Base-by-base conservation (phyloP, 2,888 invertebrate species). In the Aspidapion aeneum region DNA sequence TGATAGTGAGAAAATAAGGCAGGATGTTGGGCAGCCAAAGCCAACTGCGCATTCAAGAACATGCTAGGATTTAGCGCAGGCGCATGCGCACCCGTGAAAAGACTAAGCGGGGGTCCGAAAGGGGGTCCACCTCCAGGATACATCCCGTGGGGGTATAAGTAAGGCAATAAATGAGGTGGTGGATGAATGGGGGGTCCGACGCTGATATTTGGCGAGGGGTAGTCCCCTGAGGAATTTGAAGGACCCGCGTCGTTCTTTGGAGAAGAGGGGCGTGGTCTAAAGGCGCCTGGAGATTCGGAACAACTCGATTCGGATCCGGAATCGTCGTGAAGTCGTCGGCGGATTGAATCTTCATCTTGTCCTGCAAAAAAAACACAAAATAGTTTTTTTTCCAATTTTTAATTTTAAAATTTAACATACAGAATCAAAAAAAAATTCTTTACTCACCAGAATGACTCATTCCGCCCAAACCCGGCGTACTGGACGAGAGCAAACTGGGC, bases 151-250 rank as follows among this genome's bases (percentile, higher is more conserved):
- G 94, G 94, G 80, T 96, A 96, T 60, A 97, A 88, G 84, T 96
- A 96, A 71, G 96, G 96, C 77, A 96, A 83, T 77, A 93, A 84
- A 80, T 90, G 90, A 48, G 93, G 89, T 58, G 94, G 94, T 55
- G 95, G 94, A 76, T 96, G 96, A 56, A 95, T 90, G 55, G 95
- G 95, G 51, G 96, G 96, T 58, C 96, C 96, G 51, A 96, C 91
- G 35, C 94, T 94, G 67, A 96, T 95, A 82, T 96, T 96, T 18
- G 96, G 96, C 68, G 93, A 90, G 0, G 94, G 94, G 69, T 91
- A 91, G 63, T 81, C 81, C 73, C 86, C 79, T 72, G 83, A 71
- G 70, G 87, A 81, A 68, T 86, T 86, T n/a, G 87, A 85, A 0
- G 86, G 85, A 20, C 81, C 79, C 7, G 74, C 68, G 1, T 73